Conservation (phyloP, 2,797 vertebrate species). For the Spinus pinus region DNA sequence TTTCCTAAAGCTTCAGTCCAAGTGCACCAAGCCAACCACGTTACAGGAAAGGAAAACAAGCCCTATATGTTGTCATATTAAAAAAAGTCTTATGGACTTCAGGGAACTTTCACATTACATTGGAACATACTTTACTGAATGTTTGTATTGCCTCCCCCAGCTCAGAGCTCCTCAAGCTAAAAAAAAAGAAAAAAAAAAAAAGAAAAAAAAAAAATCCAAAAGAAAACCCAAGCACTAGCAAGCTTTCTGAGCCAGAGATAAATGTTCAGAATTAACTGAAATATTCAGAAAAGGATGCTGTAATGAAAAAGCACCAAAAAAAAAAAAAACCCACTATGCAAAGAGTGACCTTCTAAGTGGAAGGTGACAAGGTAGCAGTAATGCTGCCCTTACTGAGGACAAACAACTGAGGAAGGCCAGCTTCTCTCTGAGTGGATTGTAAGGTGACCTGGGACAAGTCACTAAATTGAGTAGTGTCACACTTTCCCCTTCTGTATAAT, state of each 20-base stretch:
- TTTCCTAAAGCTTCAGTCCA: not conserved
- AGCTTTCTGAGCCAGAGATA: not conserved
- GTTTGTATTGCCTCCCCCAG: not conserved
- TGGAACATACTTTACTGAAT: not conserved
- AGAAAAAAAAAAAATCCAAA: not conserved
- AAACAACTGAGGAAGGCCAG: not conserved
- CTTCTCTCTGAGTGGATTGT: not conserved
- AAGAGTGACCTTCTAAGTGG: not conserved
- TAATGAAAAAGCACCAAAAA: not conserved
- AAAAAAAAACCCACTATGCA: not conserved
- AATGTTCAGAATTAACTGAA: not conserved
- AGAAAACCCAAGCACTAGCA: not conserved
- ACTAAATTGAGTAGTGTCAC: not conserved
- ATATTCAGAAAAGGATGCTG: not conserved
- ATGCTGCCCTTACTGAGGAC: not conserved
- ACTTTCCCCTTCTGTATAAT: not conserved
- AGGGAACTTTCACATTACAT: not conserved
- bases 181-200: not conserved
- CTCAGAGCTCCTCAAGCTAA: not conserved
- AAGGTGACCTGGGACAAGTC: not conserved
- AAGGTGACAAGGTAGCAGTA: not conserved
- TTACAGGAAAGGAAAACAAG: not conserved
- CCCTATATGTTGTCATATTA: not conserved
- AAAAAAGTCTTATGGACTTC: not conserved
- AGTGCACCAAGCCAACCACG: not conserved